Evolutionary conservation across 2,113 vertebrate genomes (phyloP).

Genomic region (Centropristis striata): DNA sequence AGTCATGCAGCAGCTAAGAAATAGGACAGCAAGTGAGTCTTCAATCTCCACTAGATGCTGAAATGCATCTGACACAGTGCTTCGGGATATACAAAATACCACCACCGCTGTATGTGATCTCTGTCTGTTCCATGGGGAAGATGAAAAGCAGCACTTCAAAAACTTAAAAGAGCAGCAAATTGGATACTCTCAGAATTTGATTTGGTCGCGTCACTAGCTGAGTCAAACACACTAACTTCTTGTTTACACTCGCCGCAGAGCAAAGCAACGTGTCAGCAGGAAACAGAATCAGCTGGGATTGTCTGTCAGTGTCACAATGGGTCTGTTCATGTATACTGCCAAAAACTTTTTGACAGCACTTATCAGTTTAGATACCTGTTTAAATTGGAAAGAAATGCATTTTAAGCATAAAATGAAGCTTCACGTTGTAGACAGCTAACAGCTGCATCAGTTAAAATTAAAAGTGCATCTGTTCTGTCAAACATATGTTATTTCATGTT

Average conservation of each 20-base stretch:
- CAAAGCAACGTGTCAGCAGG: background rate
- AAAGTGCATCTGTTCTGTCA: no score
- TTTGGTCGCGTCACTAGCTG: background rate
- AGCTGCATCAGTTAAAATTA: no score
- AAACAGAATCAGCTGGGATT: background rate
- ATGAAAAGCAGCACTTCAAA: no score
- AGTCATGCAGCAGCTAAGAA: constrained; percentile 93
- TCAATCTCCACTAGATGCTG: background rate
- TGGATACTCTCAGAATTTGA: background rate
- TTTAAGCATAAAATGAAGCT: background rate
- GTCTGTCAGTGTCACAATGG: background rate
- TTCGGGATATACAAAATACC: background rate
- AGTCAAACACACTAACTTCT: constrained; percentile 12
- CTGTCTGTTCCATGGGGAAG: background rate
- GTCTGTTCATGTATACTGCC: background rate
- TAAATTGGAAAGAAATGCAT: background rate
- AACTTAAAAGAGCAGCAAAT: background rate
- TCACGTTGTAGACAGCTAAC: no score
- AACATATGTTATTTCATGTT: background rate
- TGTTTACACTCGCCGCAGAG: background rate
- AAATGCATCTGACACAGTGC: background rate
- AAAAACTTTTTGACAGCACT: background rate
- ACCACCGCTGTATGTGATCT: background rate
- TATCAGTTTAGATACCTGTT: background rate
- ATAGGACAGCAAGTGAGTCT: background rate